Percentiles rank a stretch among this genome's conserved stretches.
These are phyloP conservation scores for Acanthopagrus latus DNA, from an alignment of 2,797 vertebrate genomes.

Conservation along the genomic window DNA sequence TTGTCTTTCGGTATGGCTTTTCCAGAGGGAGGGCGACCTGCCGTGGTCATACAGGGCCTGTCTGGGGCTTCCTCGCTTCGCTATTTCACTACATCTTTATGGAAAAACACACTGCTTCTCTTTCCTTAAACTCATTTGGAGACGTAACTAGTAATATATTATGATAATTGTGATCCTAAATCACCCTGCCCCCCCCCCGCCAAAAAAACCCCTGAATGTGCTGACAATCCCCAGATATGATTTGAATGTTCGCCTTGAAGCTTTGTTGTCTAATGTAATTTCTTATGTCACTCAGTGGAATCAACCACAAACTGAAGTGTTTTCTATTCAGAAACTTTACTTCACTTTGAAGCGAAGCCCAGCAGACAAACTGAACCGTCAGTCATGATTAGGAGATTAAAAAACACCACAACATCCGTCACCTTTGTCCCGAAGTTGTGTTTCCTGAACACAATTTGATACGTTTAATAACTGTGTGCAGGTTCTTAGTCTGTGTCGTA, in stretches of 20 bases:
- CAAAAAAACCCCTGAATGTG: not conserved
- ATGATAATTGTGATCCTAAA: conserved; percentile 6
- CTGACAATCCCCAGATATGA: conserved; percentile 1
- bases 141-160: not conserved
- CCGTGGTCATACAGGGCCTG: conserved; percentile 41
- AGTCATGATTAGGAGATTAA: conserved; percentile 28
- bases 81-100: conserved; percentile 61
- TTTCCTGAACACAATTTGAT: conserved; percentile 15
- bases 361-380: conserved; percentile 25
- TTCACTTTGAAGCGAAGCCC: conserved; percentile 25
- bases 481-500: conserved; percentile 42
- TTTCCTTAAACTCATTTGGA: conserved; percentile 21
- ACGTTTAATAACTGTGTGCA: conserved; percentile 43
- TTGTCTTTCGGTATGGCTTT: conserved; percentile 81
- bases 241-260: not conserved
- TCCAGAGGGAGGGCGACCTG: conserved; percentile 81
- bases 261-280: conserved; percentile 1
- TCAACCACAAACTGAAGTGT: conserved; percentile 4
- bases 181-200: not conserved
- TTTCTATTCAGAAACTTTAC: conserved; percentile 66
- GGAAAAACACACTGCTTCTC: conserved; percentile 20
- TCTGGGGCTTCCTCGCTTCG: conserved; percentile 50
- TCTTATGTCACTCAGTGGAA: conserved; percentile 16
- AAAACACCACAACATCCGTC: conserved; percentile 23
- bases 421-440: conserved; percentile 17